Base-by-base conservation (phyloP, 2,797 vertebrate species). In the Chloroceryle amazona region DNA sequence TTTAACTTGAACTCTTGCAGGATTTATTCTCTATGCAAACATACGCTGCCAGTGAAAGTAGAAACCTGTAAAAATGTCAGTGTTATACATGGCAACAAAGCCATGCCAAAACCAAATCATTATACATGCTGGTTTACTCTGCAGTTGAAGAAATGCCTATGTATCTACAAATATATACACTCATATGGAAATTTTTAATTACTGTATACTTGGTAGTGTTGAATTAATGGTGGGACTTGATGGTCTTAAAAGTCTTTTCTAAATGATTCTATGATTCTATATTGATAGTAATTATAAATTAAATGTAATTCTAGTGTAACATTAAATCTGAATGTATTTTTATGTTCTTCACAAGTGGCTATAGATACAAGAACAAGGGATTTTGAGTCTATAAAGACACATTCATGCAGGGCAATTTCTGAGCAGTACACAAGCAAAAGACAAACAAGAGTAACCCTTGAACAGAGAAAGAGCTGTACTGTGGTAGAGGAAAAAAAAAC, bases 121-220 rank as follows among this genome's bases (percentile, higher is more conserved):
- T 61, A 42, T 1, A 37, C 13, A 12, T 41, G 21, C 5, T 11
- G 4, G 1, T 39, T 84, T 67, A 33, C 6, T 35, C 15, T 22
- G 46, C 8, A 90, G 29, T 3, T 47, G 54, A 62, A 80, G 5
- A 93, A 79, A 87, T 22, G 22, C 16, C 28, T 52, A 29, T 31
- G 8, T 52, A 4, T 19, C 5, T 29, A 3, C 55, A 6, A 14
- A 1, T 11, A 12, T 8, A 72, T 12, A 37, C 6, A 5, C 22
- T 3, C 60, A 5, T 11, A 1, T 11, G 10, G 3, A 31, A 5
- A 22, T 52, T 46, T 60, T 10, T 52, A 26, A 65, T 44, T 47
- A n/a, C 2, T 18, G 7, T 11, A 49, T 10, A 61, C 14, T 25
- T 39, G 22, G 33, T 13, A 60, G 55, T 33, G 21, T 58, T 57